These are phyloP conservation scores for Tenualosa thibaudeaui DNA, from an alignment of 2,797 vertebrate species.

Conservation along the genomic window DNA sequence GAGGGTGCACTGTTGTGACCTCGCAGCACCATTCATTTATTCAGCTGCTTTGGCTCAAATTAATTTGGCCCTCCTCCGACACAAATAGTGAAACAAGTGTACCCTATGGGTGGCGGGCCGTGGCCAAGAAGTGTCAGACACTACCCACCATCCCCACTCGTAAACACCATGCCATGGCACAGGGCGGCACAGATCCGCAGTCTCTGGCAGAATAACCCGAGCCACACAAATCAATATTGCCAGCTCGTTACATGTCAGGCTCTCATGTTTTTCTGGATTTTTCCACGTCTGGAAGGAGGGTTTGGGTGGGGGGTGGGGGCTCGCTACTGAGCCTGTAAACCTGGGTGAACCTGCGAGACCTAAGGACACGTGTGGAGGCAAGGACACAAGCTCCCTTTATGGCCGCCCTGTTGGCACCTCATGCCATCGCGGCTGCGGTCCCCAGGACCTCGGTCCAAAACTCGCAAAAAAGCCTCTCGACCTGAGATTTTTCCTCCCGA, in stretches of 20 bases:
- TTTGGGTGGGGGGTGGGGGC: background rate
- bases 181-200: background rate
- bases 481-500: slow-evolving; percentile 5
- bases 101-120: background rate
- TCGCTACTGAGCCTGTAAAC: slow-evolving; percentile 32
- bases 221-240: slow-evolving; percentile 20
- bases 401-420: slow-evolving; percentile 38
- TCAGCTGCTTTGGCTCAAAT: slow-evolving; percentile 12
- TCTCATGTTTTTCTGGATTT: slow-evolving; percentile 25
- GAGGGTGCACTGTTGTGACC: background rate
- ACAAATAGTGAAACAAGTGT: slow-evolving; percentile 17
- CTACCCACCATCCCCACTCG: slow-evolving; percentile 25
- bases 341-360: slow-evolving; percentile 34
- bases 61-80: slow-evolving; percentile 18
- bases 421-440: background rate
- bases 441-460: background rate
- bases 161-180: background rate
- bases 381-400: slow-evolving; percentile 47
- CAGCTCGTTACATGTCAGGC: slow-evolving; percentile 23
- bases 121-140: slow-evolving; percentile 36
- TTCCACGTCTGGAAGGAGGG: slow-evolving; percentile 27
- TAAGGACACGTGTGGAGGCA: slow-evolving; percentile 38
- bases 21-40: slow-evolving; percentile 4
- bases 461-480: background rate
- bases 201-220: background rate